These are phyloP conservation scores for Drepanosiphum platanoidis DNA, from an alignment of 2,888 invertebrate species.

Conservation along the genomic window DNA sequence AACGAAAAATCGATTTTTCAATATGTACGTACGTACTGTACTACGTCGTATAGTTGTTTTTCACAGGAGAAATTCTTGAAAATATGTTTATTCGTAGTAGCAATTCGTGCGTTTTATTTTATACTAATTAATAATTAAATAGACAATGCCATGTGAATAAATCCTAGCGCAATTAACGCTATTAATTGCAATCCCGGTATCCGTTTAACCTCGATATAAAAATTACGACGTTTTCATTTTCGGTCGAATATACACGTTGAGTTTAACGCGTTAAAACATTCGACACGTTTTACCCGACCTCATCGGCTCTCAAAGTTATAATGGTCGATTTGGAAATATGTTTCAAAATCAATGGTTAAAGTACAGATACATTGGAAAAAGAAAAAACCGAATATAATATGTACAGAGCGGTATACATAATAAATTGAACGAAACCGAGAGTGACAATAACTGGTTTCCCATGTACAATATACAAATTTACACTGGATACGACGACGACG, in stretches of 20 bases:
- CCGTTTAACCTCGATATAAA: not conserved
- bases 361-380: not conserved
- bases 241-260: not conserved
- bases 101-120: not conserved
- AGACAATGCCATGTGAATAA: not conserved
- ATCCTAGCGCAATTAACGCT: not conserved
- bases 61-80: not conserved
- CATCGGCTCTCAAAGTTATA: too few relatives aligned
- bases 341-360: too few relatives aligned
- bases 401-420: not conserved
- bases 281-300: not conserved
- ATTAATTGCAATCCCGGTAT: too few relatives aligned
- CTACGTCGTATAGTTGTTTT: not conserved
- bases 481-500: not conserved
- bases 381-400: not conserved
- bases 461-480: conserved; percentile 16
- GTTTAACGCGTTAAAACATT: not conserved
- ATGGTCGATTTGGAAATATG: too few relatives aligned
- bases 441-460: conserved; percentile 37
- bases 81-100: not conserved
- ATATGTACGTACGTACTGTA: too few relatives aligned
- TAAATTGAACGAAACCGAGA: conserved; percentile 18
- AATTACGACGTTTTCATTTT: not conserved
- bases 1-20: too few relatives aligned
- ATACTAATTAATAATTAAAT: not conserved